phyloP scores from a whole-genome alignment of 2,113 vertebrate species.

The Microcebus jonahi region DNA sequence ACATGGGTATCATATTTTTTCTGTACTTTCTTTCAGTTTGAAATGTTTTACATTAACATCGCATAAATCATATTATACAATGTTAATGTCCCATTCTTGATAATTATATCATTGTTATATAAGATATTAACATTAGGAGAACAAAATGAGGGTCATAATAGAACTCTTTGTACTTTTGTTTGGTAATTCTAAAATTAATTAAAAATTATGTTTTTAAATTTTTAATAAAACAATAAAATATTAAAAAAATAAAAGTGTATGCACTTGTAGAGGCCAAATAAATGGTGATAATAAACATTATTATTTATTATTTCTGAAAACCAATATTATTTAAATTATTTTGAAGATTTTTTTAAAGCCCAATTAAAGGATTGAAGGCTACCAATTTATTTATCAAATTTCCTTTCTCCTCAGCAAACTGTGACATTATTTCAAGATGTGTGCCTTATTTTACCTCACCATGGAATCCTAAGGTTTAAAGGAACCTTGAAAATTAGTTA shows the following conservation, averaged over 20 bases:
- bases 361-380: not conserved
- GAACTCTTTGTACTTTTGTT: not conserved
- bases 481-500: not conserved
- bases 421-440: conserved; percentile 5
- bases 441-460: not conserved
- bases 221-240: not conserved
- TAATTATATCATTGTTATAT: not conserved
- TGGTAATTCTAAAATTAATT: not conserved
- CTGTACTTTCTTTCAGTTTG: not conserved
- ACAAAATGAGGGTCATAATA: not conserved
- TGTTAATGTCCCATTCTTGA: not conserved
- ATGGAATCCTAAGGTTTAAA: not conserved
- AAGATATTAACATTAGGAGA: not conserved
- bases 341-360: conserved; percentile 29
- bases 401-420: conserved; percentile 26
- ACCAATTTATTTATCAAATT: conserved; percentile 24
- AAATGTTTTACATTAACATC: not conserved
- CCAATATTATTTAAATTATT: not conserved
- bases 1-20: not conserved
- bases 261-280: not conserved
- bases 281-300: not conserved
- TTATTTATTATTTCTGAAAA: not conserved
- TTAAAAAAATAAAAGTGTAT: not conserved
- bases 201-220: not conserved
- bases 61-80: not conserved